Evolutionary conservation across 2,888 invertebrate species (phyloP), one percentile per base, ranked within the genome.

Genomic region (Epinotia bilunana): DNA sequence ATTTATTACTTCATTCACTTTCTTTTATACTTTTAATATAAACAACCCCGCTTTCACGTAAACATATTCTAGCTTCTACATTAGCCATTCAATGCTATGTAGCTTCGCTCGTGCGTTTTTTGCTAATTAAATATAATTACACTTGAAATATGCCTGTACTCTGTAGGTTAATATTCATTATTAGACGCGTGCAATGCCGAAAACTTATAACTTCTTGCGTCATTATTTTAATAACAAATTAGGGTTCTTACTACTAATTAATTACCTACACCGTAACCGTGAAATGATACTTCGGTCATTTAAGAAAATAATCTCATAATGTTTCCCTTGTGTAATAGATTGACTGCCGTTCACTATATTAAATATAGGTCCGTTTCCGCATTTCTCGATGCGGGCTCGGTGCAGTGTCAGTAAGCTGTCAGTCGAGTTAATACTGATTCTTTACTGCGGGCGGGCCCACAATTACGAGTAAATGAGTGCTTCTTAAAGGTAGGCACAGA

Each of bases 41-140:
- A 74, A 63, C 20, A 23, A 69, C 28, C 4, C 18, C 46, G 33
- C 74, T 70, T 74, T 74, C 74, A 60, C 64, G 18, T 46, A 67
- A 57, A 65, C 60, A 60, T 65, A 53, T n/a, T n/a, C 3, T 53
- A 53, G 49, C 16, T 16, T 49, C 16, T 16, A 3, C 6, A 67
- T 75, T 75, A 67, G 20, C 55, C 57, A 72, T 72, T 67, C 67
- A 75, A 75, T 72, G 75, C 71, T 72, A 49, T 57, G 58, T 49
- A 46, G 28, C 43, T 39, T 20, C 61, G 46, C 33, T 23, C 28
- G 67, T 68, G 49, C 67, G 46, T 57, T 49, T 39, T 60, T 9
- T 18, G 9, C 64, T 72, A 75, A 72, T 75, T 75, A 75, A 73
- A 75, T 57, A 72, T 75, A 75, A 75, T 75, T 71, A 71, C n/a